Evolutionary conservation across 2,888 invertebrate genomes (phyloP), one percentile per base, ranked within the genome.

Genomic region (Brenthis daphne): DNA sequence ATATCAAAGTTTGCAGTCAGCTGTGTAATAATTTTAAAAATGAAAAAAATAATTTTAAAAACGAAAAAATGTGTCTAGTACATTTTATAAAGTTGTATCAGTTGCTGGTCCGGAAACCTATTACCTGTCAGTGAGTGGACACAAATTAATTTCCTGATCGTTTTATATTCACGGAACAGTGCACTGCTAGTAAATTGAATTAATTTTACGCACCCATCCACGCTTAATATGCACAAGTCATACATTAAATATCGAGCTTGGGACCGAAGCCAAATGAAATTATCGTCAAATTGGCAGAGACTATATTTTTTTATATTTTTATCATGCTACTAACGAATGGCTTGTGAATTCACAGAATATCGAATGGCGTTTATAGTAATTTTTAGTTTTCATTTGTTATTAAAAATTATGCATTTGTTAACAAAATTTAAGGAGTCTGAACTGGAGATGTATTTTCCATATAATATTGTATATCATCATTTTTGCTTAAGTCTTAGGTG

Each of bases 51-150:
- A 2, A 43, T 43, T 43, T 43, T 43, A 11, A 43, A 11, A 43
- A 43, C 11, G 29, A 43, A 43, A 37, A 1, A 43, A 11, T 43
- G 11, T 8, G 11, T 70, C 60, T 63, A 53, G 20, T 14, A n/a
- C 55, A 50, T 29, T 29, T 29, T 29, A 51, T 73, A 66, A 61
- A 78, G 76, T 79, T 77, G 79, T 80, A 81, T 79, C 77, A 80
- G 70, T 76, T 77, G 76, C 73, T 80, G 79, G 83, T 76, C 81
- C 79, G 79, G 79, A 80, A 82, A 82, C 76, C 80, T 77, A 82
- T 82, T 85, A 82, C 76, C 71, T 74, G 74, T 65, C 67, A 76
- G 65, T 67, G 70, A 70, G 71, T 72, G 74, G 73, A 75, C 70
- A 69, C 71, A 72, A 71, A 74, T 74, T 77, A 76, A 77, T 79